Evolutionary conservation across 53 echinoderm and acorn worm species (phyloP), one percentile per base, ranked within the genome.

Genomic region (Paracentrotus lividus): DNA sequence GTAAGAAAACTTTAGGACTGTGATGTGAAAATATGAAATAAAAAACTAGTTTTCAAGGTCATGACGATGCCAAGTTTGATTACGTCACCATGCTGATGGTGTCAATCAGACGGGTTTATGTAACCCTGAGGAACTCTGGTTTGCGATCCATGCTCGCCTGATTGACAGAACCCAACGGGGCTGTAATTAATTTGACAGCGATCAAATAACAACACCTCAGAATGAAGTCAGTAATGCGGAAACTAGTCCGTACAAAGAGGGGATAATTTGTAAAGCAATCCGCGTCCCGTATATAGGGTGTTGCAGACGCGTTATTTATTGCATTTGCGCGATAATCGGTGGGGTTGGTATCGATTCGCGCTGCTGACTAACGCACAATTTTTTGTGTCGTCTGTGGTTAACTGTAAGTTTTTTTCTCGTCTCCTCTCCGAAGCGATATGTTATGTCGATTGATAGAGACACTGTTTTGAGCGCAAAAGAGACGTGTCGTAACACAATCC

Each of bases 111-210:
- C 78, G 12, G 7, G 81, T 92, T 55, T 56, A 91, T 56, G 78
- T 92, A 78, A 77, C 92, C 92, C 92, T 21, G 91, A 92, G 77
- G 92, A 57, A 27, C 32, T 40, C 47, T 27, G 26, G 91, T 67
- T 42, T 57, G 65, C 89, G 60, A 72, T 72, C 75, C 53, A 45
- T 72, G 75, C 78, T 90, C 78, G 21, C 27, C 76, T 96, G 96
- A 96, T 96, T 96, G 96, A 96, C 96, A 92, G 94, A 87, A 76
- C 86, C 94, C 92, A 66, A 90, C 84, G 93, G 93, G 94, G 75
- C 93, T 91, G 95, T 94, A 96, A 96, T 96, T 96, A 96, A 96
- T 96, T 95, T 88, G 95, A 95, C 93, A 93, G 96, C 93, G 95
- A 96, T 96, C 96, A 91, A 96, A 95, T 96, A 93, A 95, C 95